Conservation (phyloP, 2,888 invertebrate species). For the Andrena hattorfiana region DNA sequence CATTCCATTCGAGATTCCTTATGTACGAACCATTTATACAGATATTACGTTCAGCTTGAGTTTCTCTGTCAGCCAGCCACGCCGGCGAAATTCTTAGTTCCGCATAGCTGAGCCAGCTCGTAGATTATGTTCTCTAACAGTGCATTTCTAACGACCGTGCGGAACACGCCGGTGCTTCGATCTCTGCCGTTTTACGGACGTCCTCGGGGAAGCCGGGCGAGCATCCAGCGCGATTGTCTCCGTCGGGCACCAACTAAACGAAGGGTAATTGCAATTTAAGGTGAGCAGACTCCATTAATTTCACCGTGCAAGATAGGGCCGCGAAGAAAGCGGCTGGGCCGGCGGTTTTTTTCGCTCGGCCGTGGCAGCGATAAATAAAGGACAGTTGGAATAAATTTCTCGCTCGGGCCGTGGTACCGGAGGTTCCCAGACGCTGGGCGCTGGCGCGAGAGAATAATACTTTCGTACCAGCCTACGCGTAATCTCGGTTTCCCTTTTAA, state of each 20-base stretch:
- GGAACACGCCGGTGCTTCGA: constrained; percentile 9
- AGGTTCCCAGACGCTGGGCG: background rate
- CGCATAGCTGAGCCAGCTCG: constrained; percentile 50
- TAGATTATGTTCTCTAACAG: constrained; percentile 43
- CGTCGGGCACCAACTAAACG: constrained; percentile 23
- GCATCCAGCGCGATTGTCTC: constrained; percentile 1
- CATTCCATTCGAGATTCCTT: constrained; percentile 60
- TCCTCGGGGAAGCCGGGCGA: background rate
- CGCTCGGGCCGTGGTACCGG: background rate
- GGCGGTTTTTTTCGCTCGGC: background rate
- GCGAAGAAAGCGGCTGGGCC: constrained; percentile 12
- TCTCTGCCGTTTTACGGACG: constrained; percentile 10
- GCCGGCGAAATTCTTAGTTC: constrained; percentile 50
- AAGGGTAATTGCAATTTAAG: constrained; percentile 43
- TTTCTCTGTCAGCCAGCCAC: constrained; percentile 44
- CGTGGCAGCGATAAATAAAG: constrained; percentile 7
- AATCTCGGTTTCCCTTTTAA: constrained; percentile 1
- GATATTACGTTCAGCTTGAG: constrained; percentile 52
- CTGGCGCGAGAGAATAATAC: background rate
- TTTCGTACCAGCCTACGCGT: background rate
- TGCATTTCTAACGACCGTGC: constrained; percentile 27
- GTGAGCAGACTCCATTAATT: constrained; percentile 59
- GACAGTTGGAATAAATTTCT: constrained; percentile 12
- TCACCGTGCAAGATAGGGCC: constrained; percentile 29
- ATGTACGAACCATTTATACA: constrained; percentile 57